Base-by-base conservation (phyloP, 2,797 vertebrate species). In the Phaenicophaeus curvirostris region DNA sequence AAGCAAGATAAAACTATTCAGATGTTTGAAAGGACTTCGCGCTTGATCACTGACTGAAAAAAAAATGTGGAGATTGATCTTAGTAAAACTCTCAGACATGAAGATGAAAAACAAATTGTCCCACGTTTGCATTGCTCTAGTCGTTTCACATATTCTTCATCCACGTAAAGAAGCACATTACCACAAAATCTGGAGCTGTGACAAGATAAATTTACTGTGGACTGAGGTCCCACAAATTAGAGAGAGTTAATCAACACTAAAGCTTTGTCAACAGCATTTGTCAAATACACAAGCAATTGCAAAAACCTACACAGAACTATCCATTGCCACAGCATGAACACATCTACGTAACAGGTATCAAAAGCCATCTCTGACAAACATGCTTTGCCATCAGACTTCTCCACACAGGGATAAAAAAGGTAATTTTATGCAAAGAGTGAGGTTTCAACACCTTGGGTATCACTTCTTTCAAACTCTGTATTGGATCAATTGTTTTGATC, bases 161-260 rank as follows among this genome's bases (percentile, higher is more conserved):
- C 87, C 68, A 76, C 8, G 25, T 46, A 63, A 89, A 84, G 55
- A 89, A 86, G 11, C 15, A 15, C 67, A 93, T 85, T 79, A 88
- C 54, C 57, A 85, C 61, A 84, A 93, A 67, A 87, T 77, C 68
- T 89, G 83, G 77, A 95, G 41, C 75, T 67, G 46, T 86, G 65
- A 93, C 91, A 94, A 93, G 54, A 85, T 67, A 81, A 93, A 66
- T 61, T 74, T 73, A 85, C 53, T 74, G 55, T 8, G 15, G 67
- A 68, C 42, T 54, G 62, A 82, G 41, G 71, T 85, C 58, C 13
- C 87, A 89, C 82, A 83, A 74, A 93, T 67, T 66, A 54, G 44
- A 72, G 58, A 53, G 58, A 65, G 18, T 59, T 90, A 84, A 82
- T 79, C 21, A 54, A 66, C 87, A 87, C 21, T 35, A 46, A 71